Conservation (phyloP, 2,113 vertebrate species). For the Oncorhynchus clarkii region DNA sequence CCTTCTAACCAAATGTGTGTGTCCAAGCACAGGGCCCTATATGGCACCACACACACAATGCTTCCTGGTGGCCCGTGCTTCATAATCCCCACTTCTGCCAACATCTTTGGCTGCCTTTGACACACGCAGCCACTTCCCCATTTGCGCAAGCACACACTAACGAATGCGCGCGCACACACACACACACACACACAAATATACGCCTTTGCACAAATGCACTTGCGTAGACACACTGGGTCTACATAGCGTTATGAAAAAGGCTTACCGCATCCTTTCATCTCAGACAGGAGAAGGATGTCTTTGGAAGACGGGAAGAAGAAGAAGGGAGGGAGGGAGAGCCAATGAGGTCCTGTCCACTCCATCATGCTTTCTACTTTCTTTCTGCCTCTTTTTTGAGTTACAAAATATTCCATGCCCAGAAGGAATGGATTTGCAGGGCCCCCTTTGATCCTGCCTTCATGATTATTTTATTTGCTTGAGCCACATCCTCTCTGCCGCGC, state of each 20-base stretch:
- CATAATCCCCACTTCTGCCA: not conserved
- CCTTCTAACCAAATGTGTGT: too few species aligned
- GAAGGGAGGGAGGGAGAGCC: not conserved
- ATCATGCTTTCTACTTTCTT: constrained; percentile 47
- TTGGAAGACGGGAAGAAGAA: not conserved
- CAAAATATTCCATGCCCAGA: constrained; percentile 77
- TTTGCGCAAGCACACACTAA: not conserved
- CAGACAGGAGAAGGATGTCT: not conserved
- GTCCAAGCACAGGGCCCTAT: too few species aligned
- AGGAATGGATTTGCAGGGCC: constrained; percentile 82
- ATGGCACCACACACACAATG: too few species aligned
- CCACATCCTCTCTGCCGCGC: constrained; percentile 82
- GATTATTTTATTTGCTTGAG: constrained; percentile 84
- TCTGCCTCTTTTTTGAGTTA: constrained; percentile 49
- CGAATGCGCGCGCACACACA: too few species aligned
- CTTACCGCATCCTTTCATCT: not conserved
- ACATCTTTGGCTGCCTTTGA: not conserved
- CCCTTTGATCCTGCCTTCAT: constrained; percentile 85
- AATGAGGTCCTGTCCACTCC: constrained; percentile 35
- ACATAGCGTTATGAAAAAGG: not conserved
- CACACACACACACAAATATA: constrained; percentile 1
- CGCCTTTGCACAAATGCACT: not conserved
- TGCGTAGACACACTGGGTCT: constrained; percentile 7
- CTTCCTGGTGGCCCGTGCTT: not conserved
- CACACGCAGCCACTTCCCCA: not conserved